Base-by-base conservation (phyloP, 2,113 vertebrate genomes). In the Pavo muticus region DNA sequence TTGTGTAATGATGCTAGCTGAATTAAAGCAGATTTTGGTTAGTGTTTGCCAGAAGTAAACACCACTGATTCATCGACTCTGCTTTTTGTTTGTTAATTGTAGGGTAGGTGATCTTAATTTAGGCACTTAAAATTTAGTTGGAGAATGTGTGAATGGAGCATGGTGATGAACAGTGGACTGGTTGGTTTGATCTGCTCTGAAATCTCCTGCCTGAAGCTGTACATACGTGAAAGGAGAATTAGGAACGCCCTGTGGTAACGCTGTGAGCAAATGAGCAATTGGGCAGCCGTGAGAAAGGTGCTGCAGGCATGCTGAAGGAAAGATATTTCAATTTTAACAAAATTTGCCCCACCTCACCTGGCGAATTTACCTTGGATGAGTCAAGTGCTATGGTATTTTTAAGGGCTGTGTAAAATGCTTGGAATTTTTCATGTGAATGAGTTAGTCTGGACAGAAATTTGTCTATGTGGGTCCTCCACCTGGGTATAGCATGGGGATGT, bases 1-100 rank as follows among this genome's bases (percentile, higher is more conserved):
- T 11, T 32, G 14, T 59, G 8, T 64, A 70, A 80, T 80, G 48
- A 42, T 6, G 24, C 16, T 48, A 89, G 24, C 18, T 35, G 63
- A 91, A 76, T 87, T 70, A 63, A 79, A 85, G 73, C 74, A n/a
- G 32, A 48, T 75, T 70, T 59, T 91, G 73, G 73, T 72, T 71
- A 57, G 20, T 14, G 10, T 90, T 81, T 57, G 39, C 24, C 57
- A 72, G 57, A 74, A 52, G 32, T 56, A 84, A 87, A 40, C 15
- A 70, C 14, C 47, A 6, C 5, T 27, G 7, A 67, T 87, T 56
- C 83, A 71, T 47, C 27, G 71, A 20, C 63, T 56, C 25, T 64
- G 35, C 21, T 4, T 83, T 90, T 83, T 85, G 30, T 78, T 88
- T 56, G 81, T 70, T 90, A 70, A 87, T 86, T 84, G 37, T 27